phyloP scores from a whole-genome alignment of 2,797 vertebrate genomes.

The Psittacula derbiana region DNA sequence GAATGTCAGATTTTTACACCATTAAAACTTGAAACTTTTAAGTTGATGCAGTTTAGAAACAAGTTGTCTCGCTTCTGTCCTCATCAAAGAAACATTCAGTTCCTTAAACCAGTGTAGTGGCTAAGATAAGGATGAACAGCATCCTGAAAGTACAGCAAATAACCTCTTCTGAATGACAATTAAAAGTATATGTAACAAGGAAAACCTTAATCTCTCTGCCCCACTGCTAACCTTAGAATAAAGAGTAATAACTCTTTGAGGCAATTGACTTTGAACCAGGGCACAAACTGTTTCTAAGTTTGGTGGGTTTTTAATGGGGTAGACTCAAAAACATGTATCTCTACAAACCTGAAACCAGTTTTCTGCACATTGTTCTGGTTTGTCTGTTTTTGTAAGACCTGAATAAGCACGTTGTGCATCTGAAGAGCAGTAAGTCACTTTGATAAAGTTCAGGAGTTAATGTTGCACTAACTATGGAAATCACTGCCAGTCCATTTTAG shows the following conservation, averaged over 20 bases:
- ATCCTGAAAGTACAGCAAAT: neutral
- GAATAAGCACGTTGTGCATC: constrained; percentile 21
- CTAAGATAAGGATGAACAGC: neutral
- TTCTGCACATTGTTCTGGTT: constrained; percentile 17
- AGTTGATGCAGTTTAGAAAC: constrained; percentile 67
- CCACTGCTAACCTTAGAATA: neutral
- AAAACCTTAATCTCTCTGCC: neutral
- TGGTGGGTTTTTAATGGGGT: constrained; percentile 12
- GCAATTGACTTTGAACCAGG: neutral
- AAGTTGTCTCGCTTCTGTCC: constrained; percentile 61
- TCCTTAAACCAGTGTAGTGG: constrained; percentile 35
- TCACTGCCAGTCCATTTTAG: constrained; percentile 62
- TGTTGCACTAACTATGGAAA: constrained; percentile 60
- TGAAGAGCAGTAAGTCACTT: constrained; percentile 44
- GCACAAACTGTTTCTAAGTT: neutral
- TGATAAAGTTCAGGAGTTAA: constrained; percentile 28
- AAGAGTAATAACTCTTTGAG: neutral
- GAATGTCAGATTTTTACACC: constrained; percentile 71
- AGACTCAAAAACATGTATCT: neutral
- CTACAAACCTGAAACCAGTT: neutral
- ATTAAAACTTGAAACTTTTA: constrained; percentile 71
- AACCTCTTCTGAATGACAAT: neutral
- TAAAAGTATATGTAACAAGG: neutral
- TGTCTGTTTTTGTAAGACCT: constrained; percentile 49
- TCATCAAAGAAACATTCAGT: constrained; percentile 34